Evolutionary conservation across 2,888 invertebrate species (phyloP), one percentile per base, ranked within the genome.

Genomic region (Plemyria rubiginata): DNA sequence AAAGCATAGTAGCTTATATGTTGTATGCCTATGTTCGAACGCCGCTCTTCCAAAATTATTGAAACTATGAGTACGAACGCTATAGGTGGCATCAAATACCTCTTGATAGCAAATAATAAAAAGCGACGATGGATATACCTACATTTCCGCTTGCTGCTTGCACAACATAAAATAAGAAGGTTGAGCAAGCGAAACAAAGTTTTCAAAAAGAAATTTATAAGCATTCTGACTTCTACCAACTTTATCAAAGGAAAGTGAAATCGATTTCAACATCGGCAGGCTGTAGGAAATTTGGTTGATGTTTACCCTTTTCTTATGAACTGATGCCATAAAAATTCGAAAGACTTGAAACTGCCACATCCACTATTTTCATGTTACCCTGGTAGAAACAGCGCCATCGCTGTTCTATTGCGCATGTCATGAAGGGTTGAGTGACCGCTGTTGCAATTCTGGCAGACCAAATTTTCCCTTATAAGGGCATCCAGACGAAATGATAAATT

Each of bases 331-430:
- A 41, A n/a, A 41, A 41, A 41, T 41, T 5, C 41, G 7, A n/a
- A 41, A 13, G 4, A 13, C 13, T 41, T n/a, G 13, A 41, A 41
- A 43, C n/a, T 7, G n/a, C 48, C 12, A 48, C 48, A 11, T 48
- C 48, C 28, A n/a, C 22, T 22, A 6, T n/a, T n/a, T 29, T 48
- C n/a, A 12, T 48, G 29, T n/a, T 29, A 4, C n/a, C 48, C 48
- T n/a, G 28, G 48, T n/a, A 32, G n/a, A 29, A 1, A 6, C 22
- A 28, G 48, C 12, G 48, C 2, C n/a, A 2, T 48, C 32, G 22
- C 48, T 28, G n/a, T 6, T n/a, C 48, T n/a, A 28, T 48, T 48
- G 48, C 48, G 48, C 48, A 48, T 48, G 48, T 28, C 28, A 28
- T 12, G 28, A 15, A 15, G 43, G 15, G 43, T 43, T 43, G 43